Evolutionary conservation across 2,888 invertebrate species (phyloP).

Genomic region (Lathronympha strigana): DNA sequence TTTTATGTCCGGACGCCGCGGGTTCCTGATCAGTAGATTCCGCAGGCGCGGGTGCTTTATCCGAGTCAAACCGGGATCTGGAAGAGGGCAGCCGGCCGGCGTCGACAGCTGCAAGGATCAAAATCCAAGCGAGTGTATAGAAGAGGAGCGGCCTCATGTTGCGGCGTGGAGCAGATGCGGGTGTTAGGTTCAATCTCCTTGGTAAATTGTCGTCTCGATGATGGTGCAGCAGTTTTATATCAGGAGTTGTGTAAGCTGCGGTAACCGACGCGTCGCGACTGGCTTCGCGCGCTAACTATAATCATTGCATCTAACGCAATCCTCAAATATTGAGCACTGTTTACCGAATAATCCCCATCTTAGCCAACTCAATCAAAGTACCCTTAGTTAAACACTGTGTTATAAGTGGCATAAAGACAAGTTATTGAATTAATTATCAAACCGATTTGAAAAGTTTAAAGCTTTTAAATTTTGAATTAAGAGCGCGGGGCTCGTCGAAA

Average conservation of each 20-base stretch:
- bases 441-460: background rate
- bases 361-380: background rate
- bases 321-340: slow-evolving; percentile 28
- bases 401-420: background rate
- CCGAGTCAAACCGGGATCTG: slow-evolving; percentile 50
- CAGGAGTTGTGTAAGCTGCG: slow-evolving; percentile 78
- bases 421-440: background rate
- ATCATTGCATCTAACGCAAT: slow-evolving; percentile 59
- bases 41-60: slow-evolving; percentile 42
- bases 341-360: slow-evolving; percentile 12
- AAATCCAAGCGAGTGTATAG: slow-evolving; percentile 58
- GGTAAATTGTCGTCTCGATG: slow-evolving; percentile 71
- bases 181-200: slow-evolving; percentile 60
- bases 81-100: slow-evolving; percentile 63
- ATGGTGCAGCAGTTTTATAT: slow-evolving; percentile 81
- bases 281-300: slow-evolving; percentile 49
- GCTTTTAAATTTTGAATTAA: background rate
- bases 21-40: slow-evolving; percentile 61
- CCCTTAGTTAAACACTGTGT: no score
- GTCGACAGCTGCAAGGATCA: slow-evolving; percentile 59
- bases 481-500: background rate
- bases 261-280: slow-evolving; percentile 69
- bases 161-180: slow-evolving; percentile 50
- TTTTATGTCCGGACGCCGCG: slow-evolving; percentile 77
- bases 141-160: slow-evolving; percentile 64